Percentiles rank a stretch among this genome's conserved stretches.
Evolutionary conservation across 1,140 invertebrate genomes (phyloP).

Genomic region (Bombus haemorrhoidalis): DNA sequence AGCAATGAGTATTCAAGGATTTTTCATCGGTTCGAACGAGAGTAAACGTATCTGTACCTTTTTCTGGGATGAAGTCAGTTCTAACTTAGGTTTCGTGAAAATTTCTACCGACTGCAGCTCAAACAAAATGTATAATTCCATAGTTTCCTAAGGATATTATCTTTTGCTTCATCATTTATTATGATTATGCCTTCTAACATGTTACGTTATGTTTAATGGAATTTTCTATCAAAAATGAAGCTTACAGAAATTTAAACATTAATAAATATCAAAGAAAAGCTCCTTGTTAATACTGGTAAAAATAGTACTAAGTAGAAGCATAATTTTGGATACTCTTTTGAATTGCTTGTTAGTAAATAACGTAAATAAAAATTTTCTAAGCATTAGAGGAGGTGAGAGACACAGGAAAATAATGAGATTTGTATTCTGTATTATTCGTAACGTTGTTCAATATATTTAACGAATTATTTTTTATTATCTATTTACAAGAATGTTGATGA

Average conservation of each 20-base stretch:
- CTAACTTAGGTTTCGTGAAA: background rate
- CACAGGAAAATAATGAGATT: conserved; percentile 28
- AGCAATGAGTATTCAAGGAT: conserved; percentile 8
- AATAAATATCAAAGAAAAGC: too few species aligned
- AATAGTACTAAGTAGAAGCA: too few species aligned
- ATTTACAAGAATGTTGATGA: conserved; percentile 68
- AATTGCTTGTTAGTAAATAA: too few species aligned
- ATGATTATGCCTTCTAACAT: background rate
- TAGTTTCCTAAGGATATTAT: background rate
- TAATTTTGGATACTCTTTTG: too few species aligned
- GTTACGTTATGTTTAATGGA: too few species aligned
- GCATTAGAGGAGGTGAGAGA: too few species aligned
- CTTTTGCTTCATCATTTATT: background rate
- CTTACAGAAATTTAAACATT: too few species aligned
- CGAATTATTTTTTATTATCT: conserved; percentile 67
- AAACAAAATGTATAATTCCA: background rate
- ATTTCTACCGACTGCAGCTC: background rate
- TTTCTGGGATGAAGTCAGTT: too few species aligned
- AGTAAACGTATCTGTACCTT: too few species aligned
- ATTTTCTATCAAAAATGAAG: too few species aligned
- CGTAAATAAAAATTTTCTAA: too few species aligned
- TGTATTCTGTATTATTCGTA: conserved; percentile 60
- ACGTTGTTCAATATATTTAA: conserved; percentile 78
- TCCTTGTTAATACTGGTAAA: too few species aligned
- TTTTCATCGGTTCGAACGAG: background rate